These are phyloP conservation scores for Drosophila virilis DNA, from an alignment of 1,140 invertebrate species.

Conservation along the genomic window DNA sequence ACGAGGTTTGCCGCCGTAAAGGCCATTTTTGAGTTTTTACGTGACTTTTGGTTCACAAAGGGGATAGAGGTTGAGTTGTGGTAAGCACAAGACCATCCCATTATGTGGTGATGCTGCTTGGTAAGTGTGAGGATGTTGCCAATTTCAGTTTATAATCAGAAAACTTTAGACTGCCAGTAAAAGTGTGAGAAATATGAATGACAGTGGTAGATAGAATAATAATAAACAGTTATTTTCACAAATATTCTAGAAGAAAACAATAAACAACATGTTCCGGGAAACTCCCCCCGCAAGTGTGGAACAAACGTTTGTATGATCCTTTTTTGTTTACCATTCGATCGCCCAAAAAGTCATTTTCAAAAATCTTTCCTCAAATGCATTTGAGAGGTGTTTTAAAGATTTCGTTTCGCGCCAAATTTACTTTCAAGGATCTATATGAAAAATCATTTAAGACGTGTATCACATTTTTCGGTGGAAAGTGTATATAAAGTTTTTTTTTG, in stretches of 20 bases:
- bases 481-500: no score
- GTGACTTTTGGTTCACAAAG: conserved; percentile 51
- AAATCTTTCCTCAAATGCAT: no score
- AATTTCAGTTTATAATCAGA: conserved; percentile 34
- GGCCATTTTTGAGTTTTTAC: conserved; percentile 58
- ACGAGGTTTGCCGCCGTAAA: conserved; percentile 25
- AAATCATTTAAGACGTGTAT: no score
- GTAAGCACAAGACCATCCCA: conserved; percentile 7
- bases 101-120: conserved; percentile 2
- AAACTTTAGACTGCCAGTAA: not conserved
- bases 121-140: not conserved
- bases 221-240: not conserved
- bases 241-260: not conserved
- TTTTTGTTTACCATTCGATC: no score
- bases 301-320: no score
- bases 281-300: no score
- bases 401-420: no score
- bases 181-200: not conserved
- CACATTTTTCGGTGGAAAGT: no score
- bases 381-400: no score
- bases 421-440: no score
- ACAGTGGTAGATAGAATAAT: not conserved
- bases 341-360: no score
- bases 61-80: conserved; percentile 26
- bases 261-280: no score